These are phyloP conservation scores for Labroides dimidiatus DNA, from an alignment of 2,797 vertebrate species.

Conservation along the genomic window DNA sequence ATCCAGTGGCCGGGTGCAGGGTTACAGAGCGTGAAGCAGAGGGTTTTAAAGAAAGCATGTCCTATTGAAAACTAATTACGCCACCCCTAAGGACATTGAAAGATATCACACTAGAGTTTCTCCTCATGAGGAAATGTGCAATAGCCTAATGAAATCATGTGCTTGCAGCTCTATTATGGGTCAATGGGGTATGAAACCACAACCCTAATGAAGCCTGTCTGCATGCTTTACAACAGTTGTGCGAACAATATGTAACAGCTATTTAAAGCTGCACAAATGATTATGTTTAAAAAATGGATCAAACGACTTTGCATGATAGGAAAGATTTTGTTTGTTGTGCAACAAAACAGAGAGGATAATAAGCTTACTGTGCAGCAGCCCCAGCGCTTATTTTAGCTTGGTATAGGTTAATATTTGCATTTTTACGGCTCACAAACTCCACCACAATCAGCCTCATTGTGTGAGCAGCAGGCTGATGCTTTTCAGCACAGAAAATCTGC, in stretches of 20 bases:
- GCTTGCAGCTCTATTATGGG: constrained; percentile 23
- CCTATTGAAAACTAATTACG: constrained; percentile 60
- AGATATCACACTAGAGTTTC: constrained; percentile 38
- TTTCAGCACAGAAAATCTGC: neutral
- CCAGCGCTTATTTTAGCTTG: neutral
- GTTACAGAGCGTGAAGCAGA: constrained; percentile 28
- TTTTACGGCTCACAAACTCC: neutral
- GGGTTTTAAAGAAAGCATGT: constrained; percentile 43
- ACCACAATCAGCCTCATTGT: neutral
- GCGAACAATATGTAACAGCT: constrained; percentile 13
- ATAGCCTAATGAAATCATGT: constrained; percentile 24
- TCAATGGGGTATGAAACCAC: constrained; percentile 37
- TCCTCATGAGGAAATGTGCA: constrained; percentile 27
- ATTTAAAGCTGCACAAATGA: neutral
- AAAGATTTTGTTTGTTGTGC: neutral
- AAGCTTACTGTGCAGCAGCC: neutral
- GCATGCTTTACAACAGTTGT: constrained; percentile 4
- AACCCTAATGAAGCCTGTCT: constrained; percentile 34
- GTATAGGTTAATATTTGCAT: neutral
- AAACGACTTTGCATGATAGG: neutral
- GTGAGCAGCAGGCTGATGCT: neutral
- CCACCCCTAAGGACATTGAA: constrained; percentile 35
- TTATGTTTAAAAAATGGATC: neutral
- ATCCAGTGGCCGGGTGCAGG: constrained; percentile 19
- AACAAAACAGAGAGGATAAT: neutral